A percentile compares a stretch with the other conserved stretches of the same genome.
Conservation (phyloP, 2,113 vertebrate genomes). For the Stegostoma tigrinum region DNA sequence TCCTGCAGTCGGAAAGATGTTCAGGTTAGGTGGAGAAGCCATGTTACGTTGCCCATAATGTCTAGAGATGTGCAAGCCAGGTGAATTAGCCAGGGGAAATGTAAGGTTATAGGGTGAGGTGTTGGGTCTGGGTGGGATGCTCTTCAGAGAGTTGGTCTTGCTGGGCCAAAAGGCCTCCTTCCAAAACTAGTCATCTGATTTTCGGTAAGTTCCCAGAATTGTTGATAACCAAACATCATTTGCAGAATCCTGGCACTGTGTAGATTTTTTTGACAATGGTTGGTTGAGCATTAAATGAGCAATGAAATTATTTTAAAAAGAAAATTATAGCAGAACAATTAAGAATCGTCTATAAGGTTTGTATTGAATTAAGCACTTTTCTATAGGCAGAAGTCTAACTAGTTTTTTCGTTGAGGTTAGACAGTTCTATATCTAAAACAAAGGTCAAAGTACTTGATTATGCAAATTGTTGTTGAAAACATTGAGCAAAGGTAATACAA, state of each 20-base stretch:
- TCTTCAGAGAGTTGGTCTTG: no score
- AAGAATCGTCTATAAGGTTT: neutral
- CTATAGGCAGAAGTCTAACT: neutral
- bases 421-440: neutral
- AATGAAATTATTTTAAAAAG: neutral
- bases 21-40: no score
- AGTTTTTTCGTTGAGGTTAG: neutral
- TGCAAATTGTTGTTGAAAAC: neutral
- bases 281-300: neutral
- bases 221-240: neutral
- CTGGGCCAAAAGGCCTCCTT: no score
- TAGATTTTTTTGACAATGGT: neutral
- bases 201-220: neutral
- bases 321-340: neutral
- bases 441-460: neutral
- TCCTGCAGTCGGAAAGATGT: no score
- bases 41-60: no score
- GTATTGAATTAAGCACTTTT: neutral
- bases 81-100: no score
- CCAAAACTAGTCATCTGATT: neutral
- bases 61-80: no score
- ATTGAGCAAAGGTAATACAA: neutral
- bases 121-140: no score
- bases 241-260: neutral
- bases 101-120: no score